Evolutionary conservation across 2,113 vertebrate genomes (phyloP).

Genomic region (Thalassarche chlororhynchos): DNA sequence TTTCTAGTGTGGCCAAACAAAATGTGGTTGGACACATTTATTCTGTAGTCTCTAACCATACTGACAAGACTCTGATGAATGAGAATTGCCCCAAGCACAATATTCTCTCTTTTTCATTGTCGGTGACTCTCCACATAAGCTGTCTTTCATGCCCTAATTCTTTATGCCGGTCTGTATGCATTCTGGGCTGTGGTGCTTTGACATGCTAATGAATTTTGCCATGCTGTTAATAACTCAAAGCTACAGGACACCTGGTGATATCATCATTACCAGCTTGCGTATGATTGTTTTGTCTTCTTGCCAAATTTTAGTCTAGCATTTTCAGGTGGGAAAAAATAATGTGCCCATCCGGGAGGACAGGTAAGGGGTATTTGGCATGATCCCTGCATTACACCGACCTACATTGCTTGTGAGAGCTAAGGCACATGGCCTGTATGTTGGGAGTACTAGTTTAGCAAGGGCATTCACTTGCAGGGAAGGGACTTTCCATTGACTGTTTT

Average conservation of each 20-base stretch:
- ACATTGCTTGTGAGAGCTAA: not conserved
- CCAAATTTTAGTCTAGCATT: not conserved
- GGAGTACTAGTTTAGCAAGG: not conserved
- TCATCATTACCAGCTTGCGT: not conserved
- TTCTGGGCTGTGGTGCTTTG: constrained; percentile 20
- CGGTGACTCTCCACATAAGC: constrained; percentile 27
- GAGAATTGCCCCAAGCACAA: not conserved
- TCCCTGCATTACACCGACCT: not conserved
- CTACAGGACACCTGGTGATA: not conserved
- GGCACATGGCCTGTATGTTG: not conserved
- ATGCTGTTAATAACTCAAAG: not conserved
- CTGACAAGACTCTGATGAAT: constrained; percentile 30
- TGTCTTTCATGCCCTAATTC: constrained; percentile 49
- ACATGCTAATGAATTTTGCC: constrained; percentile 14
- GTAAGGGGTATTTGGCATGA: not conserved
- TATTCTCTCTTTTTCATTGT: constrained; percentile 13
- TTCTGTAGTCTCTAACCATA: not conserved
- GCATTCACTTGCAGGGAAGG: not conserved
- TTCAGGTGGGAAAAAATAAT: not conserved
- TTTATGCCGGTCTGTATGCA: not conserved
- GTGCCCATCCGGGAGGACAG: not conserved
- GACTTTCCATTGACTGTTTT: not conserved
- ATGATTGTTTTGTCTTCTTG: not conserved
- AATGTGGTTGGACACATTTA: constrained; percentile 26
- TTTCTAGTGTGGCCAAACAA: constrained; percentile 27